Conservation (phyloP, 2,797 vertebrate species). For the Pangasius djambal region DNA sequence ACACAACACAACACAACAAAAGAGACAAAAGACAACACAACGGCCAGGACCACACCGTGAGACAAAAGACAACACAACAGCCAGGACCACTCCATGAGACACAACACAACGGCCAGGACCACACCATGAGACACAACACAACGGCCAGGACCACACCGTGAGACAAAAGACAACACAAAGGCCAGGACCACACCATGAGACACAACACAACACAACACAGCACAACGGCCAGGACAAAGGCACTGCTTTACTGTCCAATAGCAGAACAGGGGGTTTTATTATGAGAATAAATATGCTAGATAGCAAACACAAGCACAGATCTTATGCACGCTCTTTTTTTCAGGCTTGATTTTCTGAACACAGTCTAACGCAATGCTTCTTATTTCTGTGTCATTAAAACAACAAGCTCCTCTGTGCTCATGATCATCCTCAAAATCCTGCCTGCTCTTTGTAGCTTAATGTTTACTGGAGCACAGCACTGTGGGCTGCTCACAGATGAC, state of each 20-base stretch:
- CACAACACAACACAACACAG: not conserved
- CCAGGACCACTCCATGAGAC: no score
- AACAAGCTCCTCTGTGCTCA: not conserved
- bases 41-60: no score
- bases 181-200: not conserved
- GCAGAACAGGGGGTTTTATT: not conserved
- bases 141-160: not conserved
- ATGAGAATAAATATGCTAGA: not conserved
- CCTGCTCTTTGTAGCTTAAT: not conserved
- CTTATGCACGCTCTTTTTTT: not conserved
- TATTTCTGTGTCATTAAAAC: not conserved
- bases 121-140: no score
- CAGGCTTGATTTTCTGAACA: not conserved
- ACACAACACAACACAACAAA: no score
- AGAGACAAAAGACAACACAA: no score
- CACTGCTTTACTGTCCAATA: not conserved
- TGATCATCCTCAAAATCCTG: not conserved
- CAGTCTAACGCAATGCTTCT: not conserved
- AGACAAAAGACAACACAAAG: no score
- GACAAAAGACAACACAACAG: no score
- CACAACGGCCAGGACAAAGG: not conserved
- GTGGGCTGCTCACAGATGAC: constrained; percentile 1
- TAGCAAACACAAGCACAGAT: not conserved
- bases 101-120: no score
- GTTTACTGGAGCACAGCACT: not conserved